These are phyloP conservation scores for Pimephales promelas DNA, from an alignment of 2,113 vertebrate genomes.

Conservation along the genomic window DNA sequence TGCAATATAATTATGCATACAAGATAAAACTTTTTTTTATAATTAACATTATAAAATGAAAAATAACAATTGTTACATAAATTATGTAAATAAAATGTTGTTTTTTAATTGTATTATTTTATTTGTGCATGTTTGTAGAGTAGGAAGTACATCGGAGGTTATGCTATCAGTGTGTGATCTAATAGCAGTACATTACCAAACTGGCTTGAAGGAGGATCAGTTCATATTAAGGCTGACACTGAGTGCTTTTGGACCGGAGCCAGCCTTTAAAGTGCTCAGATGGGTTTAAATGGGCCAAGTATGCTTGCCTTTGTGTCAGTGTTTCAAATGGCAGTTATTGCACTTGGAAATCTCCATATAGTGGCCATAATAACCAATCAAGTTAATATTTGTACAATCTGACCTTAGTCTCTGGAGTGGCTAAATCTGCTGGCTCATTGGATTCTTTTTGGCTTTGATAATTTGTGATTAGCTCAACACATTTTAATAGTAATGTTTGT, in stretches of 20 bases:
- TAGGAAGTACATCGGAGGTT: background rate
- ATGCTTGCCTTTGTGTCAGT: background rate
- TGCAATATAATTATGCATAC: background rate
- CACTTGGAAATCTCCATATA: background rate
- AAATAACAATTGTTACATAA: too few relatives aligned
- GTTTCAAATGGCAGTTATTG: slow-evolving; percentile 16
- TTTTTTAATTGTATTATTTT: background rate
- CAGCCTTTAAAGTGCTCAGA: slow-evolving; percentile 48
- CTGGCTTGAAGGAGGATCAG: background rate
- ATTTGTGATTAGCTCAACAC: slow-evolving; percentile 7
- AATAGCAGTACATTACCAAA: slow-evolving; percentile 26
- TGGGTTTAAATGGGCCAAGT: slow-evolving; percentile 29
- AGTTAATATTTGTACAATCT: background rate
- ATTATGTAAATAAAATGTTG: background rate
- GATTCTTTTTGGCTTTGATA: background rate
- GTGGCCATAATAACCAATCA: slow-evolving; percentile 6
- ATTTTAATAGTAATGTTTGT: slow-evolving; percentile 20
- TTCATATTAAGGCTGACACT: slow-evolving; percentile 22
- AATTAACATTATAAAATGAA: background rate
- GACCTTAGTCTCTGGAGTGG: background rate
- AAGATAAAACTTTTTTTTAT: background rate
- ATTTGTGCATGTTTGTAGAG: background rate
- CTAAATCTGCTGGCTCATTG: background rate
- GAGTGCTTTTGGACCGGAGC: slow-evolving; percentile 46
- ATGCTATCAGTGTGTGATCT: slow-evolving; percentile 3